Evolutionary conservation across 2,797 vertebrate species (phyloP), one percentile per base, ranked within the genome.

Genomic region (Sus cebifrons): DNA sequence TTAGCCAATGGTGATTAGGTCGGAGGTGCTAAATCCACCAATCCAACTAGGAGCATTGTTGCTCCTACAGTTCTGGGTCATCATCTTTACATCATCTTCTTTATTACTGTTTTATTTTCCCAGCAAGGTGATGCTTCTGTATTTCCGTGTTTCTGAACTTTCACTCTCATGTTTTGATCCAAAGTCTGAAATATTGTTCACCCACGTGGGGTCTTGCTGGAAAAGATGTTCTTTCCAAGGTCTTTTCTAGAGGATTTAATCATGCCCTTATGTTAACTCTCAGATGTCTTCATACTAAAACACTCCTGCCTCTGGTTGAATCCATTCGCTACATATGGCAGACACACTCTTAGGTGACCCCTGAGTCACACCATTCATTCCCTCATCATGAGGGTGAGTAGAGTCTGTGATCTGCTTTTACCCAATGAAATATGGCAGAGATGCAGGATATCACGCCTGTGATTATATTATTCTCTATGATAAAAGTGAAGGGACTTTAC

Each of bases 401-500:
- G 29, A 68, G 73, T 58, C 49, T 54, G 3, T 52, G 40, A 25
- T 36, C 23, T 44, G 64, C 18, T 83, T 83, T 13, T 86, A 81
- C 44, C 27, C 6, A 16, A 65, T 17, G 86, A 71, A 77, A 70
- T 25, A 32, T 1, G 25, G 54, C 44, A 23, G 88, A 87, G 54
- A 25, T 8, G 21, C 23, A 29, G 2, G 20, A 7, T 86, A 20
- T 40, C 70, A 65, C 29, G 77, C 36, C 44, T 83, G 68, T 64
- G 75, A 60, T 79, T 21, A 36, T 27, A 36, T 16, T 32, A 68
- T 68, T 58, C 58, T 84, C 86, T 58, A 84, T 16, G 60, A 44
- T 58, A 92, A 90, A 95, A 54, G n/a, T 20, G 11, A 87, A 84
- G 44, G 78, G 32, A 71, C 29, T 92, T 79, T 56, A 16, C 16